phyloP scores from a whole-genome alignment of 1,140 invertebrate species.

The Conopomorpha cramerella region DNA sequence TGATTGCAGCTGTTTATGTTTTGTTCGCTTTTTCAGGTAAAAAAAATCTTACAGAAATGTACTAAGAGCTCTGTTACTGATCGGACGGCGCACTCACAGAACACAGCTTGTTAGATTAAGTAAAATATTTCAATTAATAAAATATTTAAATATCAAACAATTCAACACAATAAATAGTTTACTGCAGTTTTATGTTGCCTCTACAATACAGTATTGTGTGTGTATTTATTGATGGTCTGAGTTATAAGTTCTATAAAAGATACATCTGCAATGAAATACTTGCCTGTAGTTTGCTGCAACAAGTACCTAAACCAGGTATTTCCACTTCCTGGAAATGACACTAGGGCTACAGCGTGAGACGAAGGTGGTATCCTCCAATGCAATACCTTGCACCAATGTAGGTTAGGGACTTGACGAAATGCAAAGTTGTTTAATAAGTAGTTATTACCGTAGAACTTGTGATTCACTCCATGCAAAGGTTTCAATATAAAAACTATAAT shows the following conservation, averaged over 20 bases:
- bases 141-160: no score
- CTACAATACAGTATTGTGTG: neutral
- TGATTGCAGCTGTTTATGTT: no score
- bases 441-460: slow-evolving; percentile 21
- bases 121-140: no score
- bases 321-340: slow-evolving; percentile 78
- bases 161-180: no score
- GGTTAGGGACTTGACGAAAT: slow-evolving; percentile 18
- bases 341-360: slow-evolving; percentile 61
- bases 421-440: slow-evolving; percentile 25
- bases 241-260: slow-evolving; percentile 1
- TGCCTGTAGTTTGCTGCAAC: slow-evolving; percentile 77
- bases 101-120: no score
- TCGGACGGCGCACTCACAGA: no score
- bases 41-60: slow-evolving; percentile 1
- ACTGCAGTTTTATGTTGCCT: no score
- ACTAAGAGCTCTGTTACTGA: no score
- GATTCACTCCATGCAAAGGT: slow-evolving; percentile 24
- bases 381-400: slow-evolving; percentile 38
- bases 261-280: slow-evolving; percentile 6
- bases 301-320: slow-evolving; percentile 82
- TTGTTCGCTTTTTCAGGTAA: slow-evolving; percentile 35
- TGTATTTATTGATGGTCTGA: slow-evolving; percentile 1
- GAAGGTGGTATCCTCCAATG: slow-evolving; percentile 22
- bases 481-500: slow-evolving; percentile 44